phyloP scores from a whole-genome alignment of 2,888 invertebrate species.

The Zonitis immaculata region DNA sequence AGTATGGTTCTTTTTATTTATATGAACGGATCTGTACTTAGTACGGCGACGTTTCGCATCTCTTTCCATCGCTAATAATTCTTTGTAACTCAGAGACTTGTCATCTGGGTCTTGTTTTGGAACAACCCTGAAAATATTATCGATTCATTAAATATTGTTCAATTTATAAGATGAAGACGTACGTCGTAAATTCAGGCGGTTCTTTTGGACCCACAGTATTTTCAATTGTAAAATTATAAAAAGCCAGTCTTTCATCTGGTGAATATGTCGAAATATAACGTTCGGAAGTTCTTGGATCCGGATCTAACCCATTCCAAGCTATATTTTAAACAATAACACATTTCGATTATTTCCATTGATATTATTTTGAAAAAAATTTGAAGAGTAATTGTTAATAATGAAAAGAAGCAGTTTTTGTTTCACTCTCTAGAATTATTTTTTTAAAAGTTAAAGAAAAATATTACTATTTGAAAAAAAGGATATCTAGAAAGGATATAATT shows the following conservation, averaged over 20 bases:
- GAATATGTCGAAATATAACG: slow-evolving; percentile 49
- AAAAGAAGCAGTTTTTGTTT: slow-evolving; percentile 3
- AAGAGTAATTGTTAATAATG: slow-evolving; percentile 21
- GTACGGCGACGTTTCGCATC: slow-evolving; percentile 58
- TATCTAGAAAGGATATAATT: slow-evolving; percentile 37
- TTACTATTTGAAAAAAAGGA: slow-evolving; percentile 30
- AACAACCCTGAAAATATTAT: slow-evolving; percentile 18
- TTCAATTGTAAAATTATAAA: slow-evolving; percentile 53
- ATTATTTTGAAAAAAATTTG: slow-evolving; percentile 30
- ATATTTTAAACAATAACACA: slow-evolving; percentile 17
- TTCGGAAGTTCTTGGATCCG: slow-evolving; percentile 45
- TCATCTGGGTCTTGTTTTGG: slow-evolving; percentile 26
- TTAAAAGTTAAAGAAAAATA: not conserved
- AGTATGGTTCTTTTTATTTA: slow-evolving; percentile 55
- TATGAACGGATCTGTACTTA: slow-evolving; percentile 55
- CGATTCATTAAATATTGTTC: not conserved
- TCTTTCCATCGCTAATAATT: slow-evolving; percentile 54
- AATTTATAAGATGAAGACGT: slow-evolving; percentile 28
- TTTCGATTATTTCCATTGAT: not conserved
- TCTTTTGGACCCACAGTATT: slow-evolving; percentile 37
- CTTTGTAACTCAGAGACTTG: slow-evolving; percentile 46
- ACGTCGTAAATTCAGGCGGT: slow-evolving; percentile 45
- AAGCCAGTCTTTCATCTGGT: slow-evolving; percentile 54
- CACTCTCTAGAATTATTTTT: no score
- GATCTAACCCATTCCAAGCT: slow-evolving; percentile 46